Evolutionary conservation across 1,140 invertebrate species (phyloP), one percentile per base, ranked within the genome.

Genomic region (Trachymyrmex cornetzi): DNA sequence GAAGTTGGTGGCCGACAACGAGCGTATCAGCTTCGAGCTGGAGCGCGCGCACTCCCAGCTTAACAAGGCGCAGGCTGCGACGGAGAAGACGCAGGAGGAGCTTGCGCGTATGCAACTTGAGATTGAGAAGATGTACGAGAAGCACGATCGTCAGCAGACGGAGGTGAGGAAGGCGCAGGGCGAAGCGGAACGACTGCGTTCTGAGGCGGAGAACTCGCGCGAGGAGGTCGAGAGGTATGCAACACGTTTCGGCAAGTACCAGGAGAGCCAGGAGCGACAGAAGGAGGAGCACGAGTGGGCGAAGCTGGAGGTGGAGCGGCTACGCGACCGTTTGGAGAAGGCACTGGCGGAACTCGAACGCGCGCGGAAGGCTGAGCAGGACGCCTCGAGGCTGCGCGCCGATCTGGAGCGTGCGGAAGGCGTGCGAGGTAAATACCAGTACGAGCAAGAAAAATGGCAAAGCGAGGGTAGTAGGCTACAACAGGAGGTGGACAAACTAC

Each of bases 11-110:
- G 97, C 97, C 7, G 98, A 99, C 90, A 96, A 97, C 92, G 98
- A 99, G 93, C 95, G 98, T n/a, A 95, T 98, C 44, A 96, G 97
- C 89, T 98, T 98, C 93, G 98, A 99, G 94, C 95, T 98, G 72
- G 98, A 98, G 88, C 94, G 98, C 66, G 97, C 98, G 0, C 97
- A 98, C 93, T 97, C 97, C 64, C 98, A 98, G 93, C 96, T 97
- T 89, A 97, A 96, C 82, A 99, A 99, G 95, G 97, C 97, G 1
- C 98, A 98, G 92, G 97, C 97, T 7, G 97, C 97, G 14, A 97
- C 98, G 77, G 98, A 99, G 91, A 98, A 98, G 91, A 97, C 97
- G 79, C 98, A 99, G 93, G 98, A 99, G 94, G 98, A 99, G 94
- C 96, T 98, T 64, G 97, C 98, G 0, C 96, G 98, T 91, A 96